Conservation (phyloP, 2,888 invertebrate species). For the Acleris literana region DNA sequence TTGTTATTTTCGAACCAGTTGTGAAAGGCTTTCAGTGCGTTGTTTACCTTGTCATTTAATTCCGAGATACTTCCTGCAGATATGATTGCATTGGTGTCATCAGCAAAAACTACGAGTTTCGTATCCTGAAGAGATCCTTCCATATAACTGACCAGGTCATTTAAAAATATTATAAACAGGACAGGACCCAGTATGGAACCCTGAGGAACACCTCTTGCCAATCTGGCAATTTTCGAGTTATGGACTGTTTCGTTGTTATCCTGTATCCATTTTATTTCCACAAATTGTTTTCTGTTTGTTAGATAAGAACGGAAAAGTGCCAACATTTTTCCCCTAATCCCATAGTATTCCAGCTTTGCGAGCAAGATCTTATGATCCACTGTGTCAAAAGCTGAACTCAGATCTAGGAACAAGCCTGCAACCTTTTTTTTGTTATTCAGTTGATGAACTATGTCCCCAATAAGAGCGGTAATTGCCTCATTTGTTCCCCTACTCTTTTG, state of each 20-base stretch:
- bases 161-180: slow-evolving; percentile 6
- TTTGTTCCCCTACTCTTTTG: too few relatives aligned
- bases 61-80: too few relatives aligned
- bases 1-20: too few relatives aligned
- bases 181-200: slow-evolving; percentile 13
- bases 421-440: slow-evolving; percentile 14
- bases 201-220: slow-evolving; percentile 3
- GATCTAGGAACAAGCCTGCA: neutral
- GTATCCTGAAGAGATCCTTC: too few relatives aligned
- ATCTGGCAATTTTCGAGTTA: neutral
- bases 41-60: too few relatives aligned
- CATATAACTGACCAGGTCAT: neutral
- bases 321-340: neutral
- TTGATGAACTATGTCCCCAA: too few relatives aligned
- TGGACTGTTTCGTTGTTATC: neutral
- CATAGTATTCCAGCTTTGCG: slow-evolving; percentile 5
- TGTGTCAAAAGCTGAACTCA: neutral
- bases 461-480: too few relatives aligned
- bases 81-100: too few relatives aligned
- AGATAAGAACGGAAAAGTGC: slow-evolving; percentile 10
- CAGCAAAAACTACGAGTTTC: too few relatives aligned
- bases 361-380: neutral
- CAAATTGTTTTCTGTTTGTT: slow-evolving; percentile 8
- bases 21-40: too few relatives aligned
- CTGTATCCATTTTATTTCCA: slow-evolving; percentile 7